Percentiles rank a stretch among this genome's conserved stretches.
These are phyloP conservation scores for Anodontia alba DNA, from an alignment of 2,888 invertebrate species.

Conservation along the genomic window DNA sequence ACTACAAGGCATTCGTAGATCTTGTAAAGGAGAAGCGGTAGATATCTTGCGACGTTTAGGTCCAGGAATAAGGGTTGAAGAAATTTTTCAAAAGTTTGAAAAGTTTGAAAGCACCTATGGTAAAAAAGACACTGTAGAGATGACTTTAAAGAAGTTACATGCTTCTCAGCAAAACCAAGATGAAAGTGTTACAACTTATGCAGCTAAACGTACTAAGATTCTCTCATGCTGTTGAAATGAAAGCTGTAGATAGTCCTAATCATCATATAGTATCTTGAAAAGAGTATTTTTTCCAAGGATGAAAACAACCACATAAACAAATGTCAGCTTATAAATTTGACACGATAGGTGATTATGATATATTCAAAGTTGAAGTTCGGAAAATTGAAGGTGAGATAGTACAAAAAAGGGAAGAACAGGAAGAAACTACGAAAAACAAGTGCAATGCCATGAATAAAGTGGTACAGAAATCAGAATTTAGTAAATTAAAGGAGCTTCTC, in stretches of 20 bases:
- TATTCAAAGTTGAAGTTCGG: constrained; percentile 11
- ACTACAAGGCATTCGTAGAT: constrained; percentile 15
- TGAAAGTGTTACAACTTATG: constrained; percentile 17
- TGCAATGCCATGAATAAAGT: not conserved
- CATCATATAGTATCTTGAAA: not conserved
- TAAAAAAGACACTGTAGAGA: not conserved
- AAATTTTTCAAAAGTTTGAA: not conserved
- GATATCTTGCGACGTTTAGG: not conserved
- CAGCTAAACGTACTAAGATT: constrained; percentile 7
- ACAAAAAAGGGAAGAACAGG: not conserved
- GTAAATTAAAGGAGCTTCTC: not conserved
- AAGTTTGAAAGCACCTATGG: constrained; percentile 4
- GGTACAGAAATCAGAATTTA: too few species aligned
- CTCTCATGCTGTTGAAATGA: constrained; percentile 11
- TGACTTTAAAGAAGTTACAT: constrained; percentile 25
- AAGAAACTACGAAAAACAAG: not conserved
- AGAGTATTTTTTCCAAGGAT: constrained; percentile 14
- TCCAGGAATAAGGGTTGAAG: not conserved
- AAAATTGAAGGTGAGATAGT: constrained; percentile 15
- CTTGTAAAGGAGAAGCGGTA: constrained; percentile 14
- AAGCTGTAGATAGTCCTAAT: not conserved
- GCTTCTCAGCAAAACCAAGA: constrained; percentile 14
- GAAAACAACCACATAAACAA: constrained; percentile 16
- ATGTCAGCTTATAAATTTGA: constrained; percentile 8
- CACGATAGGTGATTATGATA: not conserved